Conservation (phyloP, 1,140 invertebrate species). For the Drosophila tsacasi region DNA sequence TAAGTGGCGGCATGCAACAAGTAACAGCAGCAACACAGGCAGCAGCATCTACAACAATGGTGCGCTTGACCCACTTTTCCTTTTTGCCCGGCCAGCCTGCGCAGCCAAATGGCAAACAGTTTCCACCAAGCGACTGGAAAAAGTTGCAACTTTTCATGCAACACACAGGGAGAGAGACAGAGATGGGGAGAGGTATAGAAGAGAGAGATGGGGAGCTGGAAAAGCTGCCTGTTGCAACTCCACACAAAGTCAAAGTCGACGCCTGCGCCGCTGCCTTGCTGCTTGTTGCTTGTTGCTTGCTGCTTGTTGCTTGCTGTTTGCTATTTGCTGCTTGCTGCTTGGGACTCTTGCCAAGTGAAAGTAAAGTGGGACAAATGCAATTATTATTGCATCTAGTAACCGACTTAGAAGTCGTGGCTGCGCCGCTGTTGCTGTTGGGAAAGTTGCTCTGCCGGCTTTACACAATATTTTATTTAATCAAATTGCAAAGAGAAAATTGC, state of each 20-base stretch:
- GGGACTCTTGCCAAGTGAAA: constrained; percentile 75
- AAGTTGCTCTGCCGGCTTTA: constrained; percentile 76
- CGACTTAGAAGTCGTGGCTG: constrained; percentile 74
- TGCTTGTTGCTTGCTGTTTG: constrained; percentile 20
- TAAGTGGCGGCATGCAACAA: constrained; percentile 71
- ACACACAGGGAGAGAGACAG: constrained; percentile 34
- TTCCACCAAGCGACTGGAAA: constrained; percentile 75
- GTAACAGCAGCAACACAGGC: constrained; percentile 55
- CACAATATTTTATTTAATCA: constrained; percentile 84
- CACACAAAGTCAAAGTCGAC: constrained; percentile 71
- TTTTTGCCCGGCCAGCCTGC: constrained; percentile 56
- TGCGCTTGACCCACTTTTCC: constrained; percentile 84
- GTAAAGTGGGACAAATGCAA: constrained; percentile 85
- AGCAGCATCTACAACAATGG: constrained; percentile 68
- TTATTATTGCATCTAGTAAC: constrained; percentile 85
- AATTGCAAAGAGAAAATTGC: constrained; percentile 83
- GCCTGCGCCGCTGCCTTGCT: constrained; percentile 37
- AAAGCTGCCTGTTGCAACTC: constrained; percentile 36
- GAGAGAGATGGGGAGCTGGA: constrained; percentile 10
- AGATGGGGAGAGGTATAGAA: neutral
- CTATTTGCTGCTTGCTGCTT: constrained; percentile 26
- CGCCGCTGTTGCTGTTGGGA: constrained; percentile 61
- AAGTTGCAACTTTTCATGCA: constrained; percentile 81
- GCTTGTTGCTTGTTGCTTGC: constrained; percentile 21
- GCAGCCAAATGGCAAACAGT: constrained; percentile 72